Conservation (phyloP, 2,113 vertebrate species). For the Scomber japonicus region DNA sequence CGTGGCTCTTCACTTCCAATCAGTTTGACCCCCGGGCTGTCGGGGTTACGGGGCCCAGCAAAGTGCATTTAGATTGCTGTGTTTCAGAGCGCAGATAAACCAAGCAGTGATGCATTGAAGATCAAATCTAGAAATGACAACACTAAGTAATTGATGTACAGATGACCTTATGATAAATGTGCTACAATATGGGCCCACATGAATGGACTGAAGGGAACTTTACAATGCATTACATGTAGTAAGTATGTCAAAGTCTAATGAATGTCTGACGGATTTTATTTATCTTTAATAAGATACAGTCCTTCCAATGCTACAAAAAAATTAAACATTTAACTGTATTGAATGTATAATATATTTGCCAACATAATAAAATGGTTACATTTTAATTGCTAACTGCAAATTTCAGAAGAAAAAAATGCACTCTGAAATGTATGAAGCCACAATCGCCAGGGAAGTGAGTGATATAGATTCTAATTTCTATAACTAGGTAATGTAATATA, state of each 20-base stretch:
- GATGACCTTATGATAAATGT: background rate
- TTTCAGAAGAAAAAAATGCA: background rate
- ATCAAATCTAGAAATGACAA: background rate
- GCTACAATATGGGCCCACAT: background rate
- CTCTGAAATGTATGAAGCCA: background rate
- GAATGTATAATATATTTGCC: background rate
- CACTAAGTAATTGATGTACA: background rate
- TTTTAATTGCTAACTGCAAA: background rate
- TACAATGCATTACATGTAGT: background rate
- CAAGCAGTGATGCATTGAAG: background rate
- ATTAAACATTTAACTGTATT: too few species aligned
- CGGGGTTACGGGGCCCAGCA: constrained; percentile 21
- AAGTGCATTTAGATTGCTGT: background rate
- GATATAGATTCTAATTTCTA: background rate
- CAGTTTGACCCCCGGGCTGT: constrained; percentile 39
- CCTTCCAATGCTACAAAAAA: background rate
- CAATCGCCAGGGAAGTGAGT: background rate
- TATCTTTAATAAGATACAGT: background rate
- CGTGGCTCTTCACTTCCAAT: constrained; percentile 22
- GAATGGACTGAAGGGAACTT: background rate
- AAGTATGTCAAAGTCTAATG: background rate
- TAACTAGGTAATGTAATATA: background rate
- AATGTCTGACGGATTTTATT: background rate
- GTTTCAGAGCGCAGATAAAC: background rate
- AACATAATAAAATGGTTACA: background rate